Base-by-base conservation (phyloP, 2,888 invertebrate species). In the Smittia aterrima region DNA sequence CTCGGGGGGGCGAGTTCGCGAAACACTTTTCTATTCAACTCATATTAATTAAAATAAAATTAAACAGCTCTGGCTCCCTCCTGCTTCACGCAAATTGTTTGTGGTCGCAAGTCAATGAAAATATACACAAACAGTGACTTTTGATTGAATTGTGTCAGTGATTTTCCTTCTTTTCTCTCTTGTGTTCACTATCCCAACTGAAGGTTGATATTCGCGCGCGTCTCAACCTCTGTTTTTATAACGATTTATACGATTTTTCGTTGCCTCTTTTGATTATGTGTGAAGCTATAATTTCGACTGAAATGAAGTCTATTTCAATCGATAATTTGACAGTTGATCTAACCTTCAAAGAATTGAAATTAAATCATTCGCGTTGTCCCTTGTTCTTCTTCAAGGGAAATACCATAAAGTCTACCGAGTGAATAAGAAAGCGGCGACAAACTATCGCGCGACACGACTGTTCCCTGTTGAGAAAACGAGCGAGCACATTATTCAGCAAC, bases 161-260 rank as follows among this genome's bases (percentile, higher is more conserved):
- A 47, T n/a, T 47, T 47, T 47, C 16, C n/a, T 47, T 6, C 16
- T 47, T 16, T 11, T 16, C 3, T n/a, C n/a, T 47, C 47, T 16
- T 16, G 38, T 38, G 6, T 38, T n/a, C n/a, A n/a, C n/a, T n/a
- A 4, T 38, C 38, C 4, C 9, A 2, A 47, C 11, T 47, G 47
- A 47, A 47, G 47, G 47, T 11, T 47, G 11, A n/a, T 2, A 47
- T n/a, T 13, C n/a, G 18, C 58, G 58, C 58, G 58, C 22, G 58
- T 58, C n/a, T 58, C 22, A 58, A 58, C 58, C 32, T 32, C 32
- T 72, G 72, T 72, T 72, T 72, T 62, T 72, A 40, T 72, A 22
- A 38, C 40, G 18, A 72, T 13, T 32, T 32, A 32, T 3, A 32
- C 9, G 4, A 32, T 32, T 32, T 32, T 32, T 32, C 9, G 7